These are phyloP conservation scores for Chromobotia macracanthus DNA, from an alignment of 2,797 vertebrate species.

Conservation along the genomic window DNA sequence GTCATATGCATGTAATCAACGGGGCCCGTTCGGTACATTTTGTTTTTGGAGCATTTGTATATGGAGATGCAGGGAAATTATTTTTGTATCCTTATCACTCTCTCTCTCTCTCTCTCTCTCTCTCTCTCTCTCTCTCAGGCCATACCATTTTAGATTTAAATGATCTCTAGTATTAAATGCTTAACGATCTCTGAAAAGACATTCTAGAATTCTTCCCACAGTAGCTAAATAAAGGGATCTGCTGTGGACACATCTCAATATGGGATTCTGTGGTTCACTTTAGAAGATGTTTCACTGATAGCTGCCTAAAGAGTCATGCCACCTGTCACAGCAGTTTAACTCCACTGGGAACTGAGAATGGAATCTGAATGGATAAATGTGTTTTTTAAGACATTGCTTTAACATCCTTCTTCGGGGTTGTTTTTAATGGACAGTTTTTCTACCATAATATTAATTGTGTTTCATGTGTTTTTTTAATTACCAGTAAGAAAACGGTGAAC, in stretches of 20 bases:
- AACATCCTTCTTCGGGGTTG: neutral
- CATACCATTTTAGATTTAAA: conserved; percentile 34
- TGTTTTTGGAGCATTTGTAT: neutral
- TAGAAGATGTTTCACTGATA: conserved; percentile 37
- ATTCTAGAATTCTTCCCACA: conserved; percentile 14
- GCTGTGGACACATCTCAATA: conserved; percentile 41
- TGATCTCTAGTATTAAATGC: conserved; percentile 34
- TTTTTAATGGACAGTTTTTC: neutral
- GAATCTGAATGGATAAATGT: conserved; percentile 21
- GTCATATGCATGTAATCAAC: conserved; percentile 8
- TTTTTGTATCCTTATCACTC: neutral
- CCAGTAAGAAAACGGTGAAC: neutral
- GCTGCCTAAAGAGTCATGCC: conserved; percentile 30
- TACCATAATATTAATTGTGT: neutral
- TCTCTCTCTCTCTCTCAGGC: conserved; percentile 18
- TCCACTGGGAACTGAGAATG: conserved; percentile 38
- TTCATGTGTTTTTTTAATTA: conserved; percentile 10
- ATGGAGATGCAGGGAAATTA: neutral
- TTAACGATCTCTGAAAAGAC: conserved; percentile 45
- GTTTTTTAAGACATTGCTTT: neutral
- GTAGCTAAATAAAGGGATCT: conserved; percentile 56
- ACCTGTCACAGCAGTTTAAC: conserved; percentile 11
- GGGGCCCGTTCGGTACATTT: neutral
- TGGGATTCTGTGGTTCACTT: conserved; percentile 39
- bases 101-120: neutral